Evolutionary conservation across 2,113 vertebrate species (phyloP), one percentile per base, ranked within the genome.

Genomic region (Polypterus bichir): DNA sequence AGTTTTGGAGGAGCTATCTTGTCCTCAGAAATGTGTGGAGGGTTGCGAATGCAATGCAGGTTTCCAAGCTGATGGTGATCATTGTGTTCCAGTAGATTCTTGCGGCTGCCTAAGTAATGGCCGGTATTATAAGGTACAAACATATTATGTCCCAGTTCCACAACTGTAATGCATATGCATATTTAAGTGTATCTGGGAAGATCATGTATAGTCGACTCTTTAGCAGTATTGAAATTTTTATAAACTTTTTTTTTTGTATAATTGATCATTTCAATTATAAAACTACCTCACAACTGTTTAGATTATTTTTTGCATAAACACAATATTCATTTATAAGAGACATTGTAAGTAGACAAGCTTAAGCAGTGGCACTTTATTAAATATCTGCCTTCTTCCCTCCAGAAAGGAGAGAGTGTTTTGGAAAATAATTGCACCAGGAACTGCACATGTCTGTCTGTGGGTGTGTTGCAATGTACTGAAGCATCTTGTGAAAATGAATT

Each of bases 11-110:
- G 4, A 9, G 1, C 5, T 60, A 7, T 65, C 66, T 3, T 74
- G 68, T 58, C 53, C 71, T 3, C 5, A 3, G 3, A 61, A 61
- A 6, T 78, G 72, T 48, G 60, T 67, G 7, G 71, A 80, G 58
- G 71, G 73, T 10, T 80, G 73, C 51, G 51, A 66, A 48, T 77
- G 76, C 62, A 67, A 72, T 46, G 5, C 44, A 4, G 68, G 67
- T 4, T 61, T 58, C 27, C 57, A 66, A 68, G 70, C 69, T 54
- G 65, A 77, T 45, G 76, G 68, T 1, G 3, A 56, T 8, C 47
- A 3, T 11, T 78, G 69, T 48, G 61, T 75, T 8, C 59, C 63
- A 7, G 48, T 60, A 7, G 67, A 70, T 7, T n/a, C 69, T 4
- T 79, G 76, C 46, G 69, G 71, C 48, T 80, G 74, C 27, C 9